phyloP scores from a whole-genome alignment of 2,888 invertebrate species.

The Acleris emargana region DNA sequence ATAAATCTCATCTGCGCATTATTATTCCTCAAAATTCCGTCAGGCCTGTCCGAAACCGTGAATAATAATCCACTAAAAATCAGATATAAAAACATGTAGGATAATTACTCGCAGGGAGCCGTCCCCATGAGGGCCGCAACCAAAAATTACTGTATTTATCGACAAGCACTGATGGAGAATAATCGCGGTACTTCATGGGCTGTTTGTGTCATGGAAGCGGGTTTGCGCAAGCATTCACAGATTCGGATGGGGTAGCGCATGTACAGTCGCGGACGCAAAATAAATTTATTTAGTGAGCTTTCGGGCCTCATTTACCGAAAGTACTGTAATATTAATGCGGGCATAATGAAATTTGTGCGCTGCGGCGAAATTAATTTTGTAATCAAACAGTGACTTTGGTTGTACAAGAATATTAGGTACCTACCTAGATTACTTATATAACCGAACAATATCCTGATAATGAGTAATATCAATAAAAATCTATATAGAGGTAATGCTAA shows the following conservation, averaged over 20 bases:
- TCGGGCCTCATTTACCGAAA: conserved; percentile 18
- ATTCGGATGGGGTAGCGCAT: conserved; percentile 77
- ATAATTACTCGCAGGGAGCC: conserved; percentile 79
- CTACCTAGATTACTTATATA: no score
- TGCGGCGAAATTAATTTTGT: conserved; percentile 17
- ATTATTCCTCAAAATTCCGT: conserved; percentile 23
- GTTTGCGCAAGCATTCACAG: conserved; percentile 84
- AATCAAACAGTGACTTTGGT: not conserved
- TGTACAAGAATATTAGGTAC: not conserved
- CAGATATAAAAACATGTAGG: conserved; percentile 81
- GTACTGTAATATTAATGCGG: conserved; percentile 26
- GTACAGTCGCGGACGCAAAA: conserved; percentile 57
- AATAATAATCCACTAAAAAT: conserved; percentile 81
- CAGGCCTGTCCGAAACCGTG: conserved; percentile 54
- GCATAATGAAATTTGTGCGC: conserved; percentile 23
- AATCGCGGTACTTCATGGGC: conserved; percentile 72
- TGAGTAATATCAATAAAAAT: no score
- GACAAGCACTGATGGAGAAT: conserved; percentile 49
- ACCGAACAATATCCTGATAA: no score
- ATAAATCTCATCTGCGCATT: conserved; percentile 16
- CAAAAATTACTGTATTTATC: conserved; percentile 63
- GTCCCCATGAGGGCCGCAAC: conserved; percentile 64
- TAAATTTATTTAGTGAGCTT: conserved; percentile 37
- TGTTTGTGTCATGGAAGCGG: conserved; percentile 83
- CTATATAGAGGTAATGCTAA: no score